Base-by-base conservation (phyloP, 2,113 vertebrate genomes). In the Sander vitreus region DNA sequence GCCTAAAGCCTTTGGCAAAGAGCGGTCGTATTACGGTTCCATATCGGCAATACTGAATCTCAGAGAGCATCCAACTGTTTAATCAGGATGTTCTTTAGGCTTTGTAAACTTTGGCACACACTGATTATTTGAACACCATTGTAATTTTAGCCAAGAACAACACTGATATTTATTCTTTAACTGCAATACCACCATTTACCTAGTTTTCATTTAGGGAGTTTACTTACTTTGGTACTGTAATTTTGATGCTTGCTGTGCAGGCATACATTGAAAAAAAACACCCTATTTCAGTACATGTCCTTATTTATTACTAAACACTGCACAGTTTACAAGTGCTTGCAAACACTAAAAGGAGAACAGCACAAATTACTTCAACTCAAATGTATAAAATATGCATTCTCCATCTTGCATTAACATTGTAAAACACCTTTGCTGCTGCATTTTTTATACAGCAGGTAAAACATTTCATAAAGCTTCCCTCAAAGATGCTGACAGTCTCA, bases 331-430 rank as follows among this genome's bases (percentile, higher is more conserved):
- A 6, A 19, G 15, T 21, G 25, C 25, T 54, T 33, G 48, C 18
- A 73, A 66, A 64, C 18, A 74, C 79, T 39, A 33, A 3, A 13
- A 47, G 45, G 47, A 75, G n/a, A 69, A 7, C 18, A 48, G 30
- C 16, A 48, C 21, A 39, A 36, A 39, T 66, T 66, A 27, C 27
- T 50, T 43, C 25, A n/a, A 57, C 59, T 73, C 39, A 25, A 54
- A 62, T 62, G 33, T 45, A 54, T 68, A 54, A 75, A 69, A 69
- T 54, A 62, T 69, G 80, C 27, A 70, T 82, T 2, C 45, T 57
- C 23, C 13, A 66, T 70, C 58, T 43, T 45, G 60, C n/a, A 59
- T 73, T 58, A 16, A 33, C 33, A 67, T n/a, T 53, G 27, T 73
- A 73, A 53, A 78, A 19, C 53, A 53, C 23, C 12, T 73, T 60